These are phyloP conservation scores for Chloroceryle aenea DNA, from an alignment of 2,113 vertebrate genomes.

Conservation along the genomic window DNA sequence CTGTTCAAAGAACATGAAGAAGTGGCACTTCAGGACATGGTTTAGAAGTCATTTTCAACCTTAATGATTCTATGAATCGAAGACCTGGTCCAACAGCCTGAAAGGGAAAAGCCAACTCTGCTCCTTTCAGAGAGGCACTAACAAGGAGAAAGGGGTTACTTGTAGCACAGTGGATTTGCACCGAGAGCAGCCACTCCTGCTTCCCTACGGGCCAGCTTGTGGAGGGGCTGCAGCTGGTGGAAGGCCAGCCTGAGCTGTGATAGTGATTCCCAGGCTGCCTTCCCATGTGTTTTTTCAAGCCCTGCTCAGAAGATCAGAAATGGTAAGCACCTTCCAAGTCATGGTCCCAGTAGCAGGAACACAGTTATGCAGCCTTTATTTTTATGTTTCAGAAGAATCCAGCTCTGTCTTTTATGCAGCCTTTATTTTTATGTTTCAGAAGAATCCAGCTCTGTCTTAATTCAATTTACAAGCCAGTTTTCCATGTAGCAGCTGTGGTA, in stretches of 20 bases:
- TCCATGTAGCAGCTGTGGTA: background rate
- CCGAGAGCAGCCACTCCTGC: background rate
- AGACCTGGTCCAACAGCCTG: background rate
- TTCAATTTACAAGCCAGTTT: background rate
- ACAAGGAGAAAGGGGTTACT: background rate
- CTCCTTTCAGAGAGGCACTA: background rate
- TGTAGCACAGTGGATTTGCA: background rate
- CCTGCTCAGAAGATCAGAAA: background rate
- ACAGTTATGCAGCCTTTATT: background rate
- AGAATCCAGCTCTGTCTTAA: background rate
- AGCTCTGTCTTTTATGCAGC: background rate
- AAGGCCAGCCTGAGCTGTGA: background rate
- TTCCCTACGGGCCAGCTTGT: background rate
- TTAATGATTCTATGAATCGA: accelerated
- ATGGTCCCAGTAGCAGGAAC: background rate
- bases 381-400: background rate
- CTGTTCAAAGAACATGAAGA: no score
- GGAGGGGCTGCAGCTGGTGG: background rate
- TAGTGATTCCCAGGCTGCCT: background rate
- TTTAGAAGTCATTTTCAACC: no score
- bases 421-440: background rate
- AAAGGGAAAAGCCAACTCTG: background rate
- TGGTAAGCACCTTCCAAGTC: background rate
- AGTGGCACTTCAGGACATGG: no score
- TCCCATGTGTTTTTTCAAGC: background rate